Percentiles rank a stretch among this genome's conserved stretches.
Evolutionary conservation across 2,113 vertebrate genomes (phyloP).

Genomic region (Malurus cyaneus): DNA sequence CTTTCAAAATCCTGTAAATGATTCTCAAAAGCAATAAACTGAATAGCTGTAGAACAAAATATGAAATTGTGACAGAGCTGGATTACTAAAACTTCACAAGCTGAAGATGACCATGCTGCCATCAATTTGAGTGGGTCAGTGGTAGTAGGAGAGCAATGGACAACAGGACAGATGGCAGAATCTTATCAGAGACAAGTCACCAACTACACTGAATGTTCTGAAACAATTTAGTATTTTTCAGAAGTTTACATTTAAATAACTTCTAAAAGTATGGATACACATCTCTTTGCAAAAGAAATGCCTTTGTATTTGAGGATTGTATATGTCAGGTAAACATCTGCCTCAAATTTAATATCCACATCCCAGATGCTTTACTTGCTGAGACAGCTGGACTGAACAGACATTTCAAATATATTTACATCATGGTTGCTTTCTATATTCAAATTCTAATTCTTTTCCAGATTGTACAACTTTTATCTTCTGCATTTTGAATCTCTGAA

Average conservation of each 20-base stretch:
- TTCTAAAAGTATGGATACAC: not conserved
- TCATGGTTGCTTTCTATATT: constrained; percentile 18
- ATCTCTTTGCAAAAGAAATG: not conserved
- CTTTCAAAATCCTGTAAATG: not conserved
- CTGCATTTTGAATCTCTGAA: not conserved
- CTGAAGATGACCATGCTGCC: not conserved
- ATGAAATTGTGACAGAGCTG: not conserved
- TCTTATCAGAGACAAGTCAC: not conserved
- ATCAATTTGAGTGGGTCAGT: not conserved
- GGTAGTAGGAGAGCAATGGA: not conserved
- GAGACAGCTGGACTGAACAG: constrained; percentile 7
- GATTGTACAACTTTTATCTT: constrained; percentile 38
- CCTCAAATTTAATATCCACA: constrained; percentile 15
- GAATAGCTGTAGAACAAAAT: not conserved
- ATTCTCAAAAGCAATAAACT: not conserved
- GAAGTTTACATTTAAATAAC: not conserved
- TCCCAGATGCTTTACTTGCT: not conserved
- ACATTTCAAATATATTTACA: constrained; percentile 23
- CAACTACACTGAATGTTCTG: not conserved
- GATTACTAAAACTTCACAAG: not conserved
- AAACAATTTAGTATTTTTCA: not conserved
- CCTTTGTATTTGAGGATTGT: not conserved
- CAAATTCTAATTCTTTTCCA: constrained; percentile 31
- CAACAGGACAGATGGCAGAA: not conserved
- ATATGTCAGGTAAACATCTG: not conserved